Evolutionary conservation across 2,113 vertebrate genomes (phyloP), one percentile per base, ranked within the genome.

Genomic region (Falco punctatus): DNA sequence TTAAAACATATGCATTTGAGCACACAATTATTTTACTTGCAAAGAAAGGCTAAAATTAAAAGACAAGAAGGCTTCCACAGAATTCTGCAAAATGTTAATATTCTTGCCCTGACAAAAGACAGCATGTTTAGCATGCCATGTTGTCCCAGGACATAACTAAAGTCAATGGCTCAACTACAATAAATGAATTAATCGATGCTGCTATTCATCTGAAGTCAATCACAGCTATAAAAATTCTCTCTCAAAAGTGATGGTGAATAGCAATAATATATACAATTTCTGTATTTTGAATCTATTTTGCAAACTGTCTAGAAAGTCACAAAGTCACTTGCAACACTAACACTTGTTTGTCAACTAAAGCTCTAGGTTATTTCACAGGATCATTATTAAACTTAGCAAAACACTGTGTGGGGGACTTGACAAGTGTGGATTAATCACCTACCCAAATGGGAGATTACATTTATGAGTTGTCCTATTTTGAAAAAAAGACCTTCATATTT

Each of bases 381-480:
- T 66, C 32, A 7, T 86, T 75, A 40, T 5, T 35, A 78, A 72
- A 52, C 1, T 77, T 81, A 58, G 9, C 19, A 69, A 64, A 13
- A 3, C 0, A 3, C 20, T 62, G 10, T 62, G 10, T 5, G 46
- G 20, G 5, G 26, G 2, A 19, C 10, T 83, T 70, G 24, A 33
- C 4, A 78, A 83, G 12, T 24, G 4, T 48, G n/a, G 19, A 80
- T 62, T 86, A 90, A 40, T 69, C 57, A 27, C 9, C 59, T 86
- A 58, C 13, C 8, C 5, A 72, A 83, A 55, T 0, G 0, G 19
- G 13, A 90, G 18, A 82, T 88, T 46, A 33, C 23, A 69, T 55
- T 81, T 82, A 85, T 52, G 40, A 65, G 22, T 49, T 0, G 1
- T 55, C 3, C 59, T 71, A 13, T 52, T 89, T 51, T 51, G 11